phyloP scores from a whole-genome alignment of 1,140 invertebrate species.

The Cydia splendana region DNA sequence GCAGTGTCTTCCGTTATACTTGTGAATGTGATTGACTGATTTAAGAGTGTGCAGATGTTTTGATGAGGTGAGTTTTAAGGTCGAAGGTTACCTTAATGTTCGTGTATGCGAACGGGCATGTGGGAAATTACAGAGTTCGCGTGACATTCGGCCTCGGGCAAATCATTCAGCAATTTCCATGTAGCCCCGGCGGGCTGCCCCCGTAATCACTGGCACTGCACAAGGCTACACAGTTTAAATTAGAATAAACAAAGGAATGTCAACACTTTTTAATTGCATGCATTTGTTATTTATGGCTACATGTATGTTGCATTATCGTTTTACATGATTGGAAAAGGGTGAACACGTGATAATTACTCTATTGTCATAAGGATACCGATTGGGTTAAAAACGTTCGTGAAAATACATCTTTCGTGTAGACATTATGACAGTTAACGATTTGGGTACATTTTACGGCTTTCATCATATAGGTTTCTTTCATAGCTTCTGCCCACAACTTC shows the following conservation, averaged over 20 bases:
- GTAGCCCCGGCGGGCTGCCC: slow-evolving; percentile 21
- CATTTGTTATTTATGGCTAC: slow-evolving; percentile 7
- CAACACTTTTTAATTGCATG: slow-evolving; percentile 33
- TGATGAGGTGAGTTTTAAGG: slow-evolving; percentile 73
- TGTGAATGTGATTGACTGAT: slow-evolving; percentile 56
- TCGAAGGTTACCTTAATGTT: slow-evolving; percentile 62
- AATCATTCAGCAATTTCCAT: slow-evolving; percentile 48
- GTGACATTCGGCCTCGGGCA: slow-evolving; percentile 44
- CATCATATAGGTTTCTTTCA: no score
- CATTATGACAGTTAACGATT: no score
- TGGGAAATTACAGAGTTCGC: slow-evolving; percentile 56
- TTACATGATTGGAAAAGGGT: background rate
- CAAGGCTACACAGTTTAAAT: slow-evolving; percentile 20
- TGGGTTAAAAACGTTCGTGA: background rate
- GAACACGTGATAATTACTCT: background rate
- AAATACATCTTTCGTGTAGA: no score
- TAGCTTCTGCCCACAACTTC: no score
- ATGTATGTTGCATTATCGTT: slow-evolving; percentile 9
- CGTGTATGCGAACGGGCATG: slow-evolving; percentile 46
- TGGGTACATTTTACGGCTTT: no score
- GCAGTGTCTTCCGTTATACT: slow-evolving; percentile 67
- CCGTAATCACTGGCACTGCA: slow-evolving; percentile 28
- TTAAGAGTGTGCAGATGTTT: slow-evolving; percentile 65
- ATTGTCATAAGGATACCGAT: background rate
- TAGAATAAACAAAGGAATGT: slow-evolving; percentile 33